Evolutionary conservation across 1,140 invertebrate genomes (phyloP).

Genomic region (Stratiolaelaps scimitus): DNA sequence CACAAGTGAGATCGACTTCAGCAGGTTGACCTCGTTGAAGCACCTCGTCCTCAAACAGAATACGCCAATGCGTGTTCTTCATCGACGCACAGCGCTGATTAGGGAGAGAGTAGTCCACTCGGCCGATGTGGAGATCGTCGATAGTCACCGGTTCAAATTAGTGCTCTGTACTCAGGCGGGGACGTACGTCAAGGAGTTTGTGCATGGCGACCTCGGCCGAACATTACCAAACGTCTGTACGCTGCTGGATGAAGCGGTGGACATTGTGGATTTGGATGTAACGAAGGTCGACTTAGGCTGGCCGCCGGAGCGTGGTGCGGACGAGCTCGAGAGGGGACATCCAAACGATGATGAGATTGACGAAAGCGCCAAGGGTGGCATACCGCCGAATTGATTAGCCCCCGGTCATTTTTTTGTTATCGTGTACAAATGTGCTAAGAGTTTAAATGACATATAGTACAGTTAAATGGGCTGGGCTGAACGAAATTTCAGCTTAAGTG

Average conservation of each 20-base stretch:
- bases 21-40: slow-evolving; percentile 42
- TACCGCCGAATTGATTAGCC: too few species aligned
- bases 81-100: slow-evolving; percentile 43
- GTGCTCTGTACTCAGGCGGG: slow-evolving; percentile 73
- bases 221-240: slow-evolving; percentile 58
- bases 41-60: slow-evolving; percentile 37
- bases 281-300: slow-evolving; percentile 40
- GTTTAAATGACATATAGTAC: too few species aligned
- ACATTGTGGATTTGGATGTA: slow-evolving; percentile 57
- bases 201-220: slow-evolving; percentile 83
- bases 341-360: background rate
- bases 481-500: too few species aligned
- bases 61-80: slow-evolving; percentile 58
- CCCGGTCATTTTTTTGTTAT: too few species aligned
- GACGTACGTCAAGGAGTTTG: slow-evolving; percentile 89
- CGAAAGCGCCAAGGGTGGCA: background rate
- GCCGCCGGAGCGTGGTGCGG: background rate
- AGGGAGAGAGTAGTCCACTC: slow-evolving; percentile 52
- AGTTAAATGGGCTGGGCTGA: too few species aligned
- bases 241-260: slow-evolving; percentile 46
- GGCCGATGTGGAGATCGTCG: slow-evolving; percentile 45
- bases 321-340: too few species aligned
- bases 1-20: slow-evolving; percentile 42
- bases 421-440: too few species aligned
- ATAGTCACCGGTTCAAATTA: slow-evolving; percentile 49